Evolutionary conservation across 2,888 invertebrate species (phyloP), one percentile per base, ranked within the genome.

Genomic region (Strigamia maritima): DNA sequence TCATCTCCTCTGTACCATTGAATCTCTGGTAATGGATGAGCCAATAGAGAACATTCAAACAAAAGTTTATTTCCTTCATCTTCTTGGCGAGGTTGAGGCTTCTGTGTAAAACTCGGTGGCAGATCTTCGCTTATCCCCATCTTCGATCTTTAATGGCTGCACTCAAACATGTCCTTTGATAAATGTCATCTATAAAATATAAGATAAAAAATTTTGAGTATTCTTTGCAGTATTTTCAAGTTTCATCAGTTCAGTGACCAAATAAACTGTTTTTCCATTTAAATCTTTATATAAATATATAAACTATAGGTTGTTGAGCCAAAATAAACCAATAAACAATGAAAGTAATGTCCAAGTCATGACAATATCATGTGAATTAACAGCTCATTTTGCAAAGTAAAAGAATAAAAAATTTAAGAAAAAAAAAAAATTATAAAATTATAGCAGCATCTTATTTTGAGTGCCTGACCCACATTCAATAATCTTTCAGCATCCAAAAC

Each of bases 61-160:
- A 97, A 91, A 86, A 97, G 91, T 85, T 94, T 92, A 89, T 96
- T 96, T 84, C 96, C 96, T 86, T 96, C 96, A 87, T 96, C 96
- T 87, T 97, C 97, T 87, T 98, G 97, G 83, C 96, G 91, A 84
- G 98, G 91, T 88, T 95, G 94, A 83, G 97, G 97, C 92, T 97
- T 97, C 89, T 97, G 95, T 83, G 95, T 95, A 90, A 98, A 97
- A 91, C 96, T 97, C 88, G 97, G 97, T 89, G 97, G 96, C 89
- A 95, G 93, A 89, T 96, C 95, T 88, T 96, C 96, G 86, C 92
- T 90, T 88, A 92, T 92, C 90, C 93, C 93, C 93, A 93, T 93
- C 31, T n/a, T 79, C 19, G 2, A 7, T 31, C 44, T 44, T 3
- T 44, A 44, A 12, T 44, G 44, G 6, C 12, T 44, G 6, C 12